Evolutionary conservation across 2,113 vertebrate genomes (phyloP).

Genomic region (Anguilla japonica): DNA sequence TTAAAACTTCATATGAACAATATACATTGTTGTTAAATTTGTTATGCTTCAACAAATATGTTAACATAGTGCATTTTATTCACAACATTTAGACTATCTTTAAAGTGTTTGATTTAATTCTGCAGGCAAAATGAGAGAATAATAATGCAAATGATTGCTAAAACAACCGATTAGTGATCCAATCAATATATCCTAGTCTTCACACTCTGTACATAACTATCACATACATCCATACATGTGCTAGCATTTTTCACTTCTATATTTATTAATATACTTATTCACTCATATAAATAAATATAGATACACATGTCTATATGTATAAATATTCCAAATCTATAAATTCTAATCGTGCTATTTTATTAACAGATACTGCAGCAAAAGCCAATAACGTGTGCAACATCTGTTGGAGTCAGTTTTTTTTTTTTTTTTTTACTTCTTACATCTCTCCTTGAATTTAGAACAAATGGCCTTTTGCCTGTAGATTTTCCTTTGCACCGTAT

Average conservation of each 20-base stretch:
- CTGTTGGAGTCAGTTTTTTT: background rate
- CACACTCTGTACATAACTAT: background rate
- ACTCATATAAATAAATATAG: background rate
- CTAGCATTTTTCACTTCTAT: background rate
- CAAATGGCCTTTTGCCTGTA: background rate
- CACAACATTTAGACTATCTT: conserved; percentile 35
- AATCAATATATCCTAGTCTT: background rate
- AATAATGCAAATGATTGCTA: background rate
- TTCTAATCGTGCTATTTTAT: background rate
- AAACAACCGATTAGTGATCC: background rate
- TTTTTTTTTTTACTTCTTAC: background rate
- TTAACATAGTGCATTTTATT: conserved; percentile 63
- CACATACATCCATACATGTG: background rate
- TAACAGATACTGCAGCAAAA: background rate
- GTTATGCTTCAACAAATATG: conserved; percentile 49
- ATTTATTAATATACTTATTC: background rate
- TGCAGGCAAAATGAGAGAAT: conserved; percentile 50
- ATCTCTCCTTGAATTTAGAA: background rate
- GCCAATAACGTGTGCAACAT: background rate
- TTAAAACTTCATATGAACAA: conserved; percentile 60
- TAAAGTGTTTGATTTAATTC: conserved; percentile 21
- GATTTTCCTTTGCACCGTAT: background rate
- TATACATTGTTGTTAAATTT: conserved; percentile 66
- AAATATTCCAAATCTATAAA: background rate
- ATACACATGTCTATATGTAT: background rate